These are phyloP conservation scores for Neosalanx taihuensis DNA, from an alignment of 2,797 vertebrate species.

Conservation along the genomic window DNA sequence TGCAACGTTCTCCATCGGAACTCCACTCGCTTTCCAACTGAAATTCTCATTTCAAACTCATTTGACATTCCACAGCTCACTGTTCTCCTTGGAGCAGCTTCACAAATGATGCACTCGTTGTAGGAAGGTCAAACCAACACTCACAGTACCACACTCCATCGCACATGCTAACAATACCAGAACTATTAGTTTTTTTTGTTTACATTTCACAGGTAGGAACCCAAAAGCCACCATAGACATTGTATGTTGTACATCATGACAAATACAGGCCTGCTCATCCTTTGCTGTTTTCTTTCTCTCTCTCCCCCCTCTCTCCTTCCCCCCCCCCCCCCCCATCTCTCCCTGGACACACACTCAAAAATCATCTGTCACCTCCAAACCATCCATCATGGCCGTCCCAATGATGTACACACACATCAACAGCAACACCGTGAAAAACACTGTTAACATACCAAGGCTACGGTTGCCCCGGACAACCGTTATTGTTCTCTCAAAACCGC, in stretches of 20 bases:
- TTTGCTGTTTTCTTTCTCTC: neutral
- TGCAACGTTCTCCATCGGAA: neutral
- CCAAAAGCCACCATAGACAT: conserved; percentile 9
- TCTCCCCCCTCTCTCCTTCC: neutral
- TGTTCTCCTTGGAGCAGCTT: neutral
- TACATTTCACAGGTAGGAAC: neutral
- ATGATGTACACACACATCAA: conserved; percentile 71
- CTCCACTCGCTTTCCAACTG: neutral
- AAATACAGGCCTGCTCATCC: conserved; percentile 28
- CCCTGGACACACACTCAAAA: neutral
- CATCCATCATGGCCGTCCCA: conserved; percentile 61
- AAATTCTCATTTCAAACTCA: neutral
- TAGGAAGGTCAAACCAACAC: neutral
- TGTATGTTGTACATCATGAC: conserved; percentile 41
- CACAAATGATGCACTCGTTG: neutral
- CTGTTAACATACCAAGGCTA: conserved; percentile 88
- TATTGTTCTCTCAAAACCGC: conserved; percentile 84
- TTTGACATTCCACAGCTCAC: neutral
- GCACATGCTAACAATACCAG: neutral
- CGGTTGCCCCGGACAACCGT: conserved; percentile 92
- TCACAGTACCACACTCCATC: neutral
- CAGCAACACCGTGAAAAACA: conserved; percentile 67
- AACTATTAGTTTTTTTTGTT: neutral
- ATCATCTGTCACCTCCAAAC: conserved; percentile 7
- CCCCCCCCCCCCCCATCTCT: neutral